phyloP scores from a whole-genome alignment of 64 coral and sea anemone species.

The Cladopsammia gracilis region DNA sequence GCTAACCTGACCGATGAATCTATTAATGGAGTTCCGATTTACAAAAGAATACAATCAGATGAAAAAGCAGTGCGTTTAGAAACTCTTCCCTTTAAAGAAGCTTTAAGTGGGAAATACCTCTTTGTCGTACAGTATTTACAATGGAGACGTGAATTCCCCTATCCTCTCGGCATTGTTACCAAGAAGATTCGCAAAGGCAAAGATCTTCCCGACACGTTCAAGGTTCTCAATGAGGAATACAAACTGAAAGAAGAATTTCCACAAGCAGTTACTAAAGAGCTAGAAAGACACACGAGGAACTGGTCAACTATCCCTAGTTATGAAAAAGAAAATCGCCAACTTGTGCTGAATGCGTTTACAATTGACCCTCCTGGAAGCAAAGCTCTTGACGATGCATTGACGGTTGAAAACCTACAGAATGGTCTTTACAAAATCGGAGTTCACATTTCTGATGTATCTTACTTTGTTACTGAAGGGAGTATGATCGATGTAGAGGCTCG shows the following conservation, averaged over 20 bases:
- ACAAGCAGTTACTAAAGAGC: too few species aligned
- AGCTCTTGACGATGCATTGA: constrained; percentile 92
- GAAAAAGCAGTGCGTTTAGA: neutral
- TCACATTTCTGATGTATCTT: constrained; percentile 87
- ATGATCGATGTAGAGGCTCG: constrained; percentile 71
- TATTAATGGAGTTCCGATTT: constrained; percentile 42
- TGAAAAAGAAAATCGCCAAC: constrained; percentile 39
- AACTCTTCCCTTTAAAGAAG: constrained; percentile 31
- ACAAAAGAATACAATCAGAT: neutral
- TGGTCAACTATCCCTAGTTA: constrained; percentile 47
- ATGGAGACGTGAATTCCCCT: constrained; percentile 61
- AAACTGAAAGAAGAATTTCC: constrained; percentile 38
- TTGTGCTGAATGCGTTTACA: constrained; percentile 50
- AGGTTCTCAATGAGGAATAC: constrained; percentile 71
- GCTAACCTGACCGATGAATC: constrained; percentile 61
- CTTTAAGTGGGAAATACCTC: constrained; percentile 62
- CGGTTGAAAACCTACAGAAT: constrained; percentile 20
- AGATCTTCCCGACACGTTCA: constrained; percentile 15
- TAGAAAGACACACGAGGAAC: too few species aligned
- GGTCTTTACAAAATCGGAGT: constrained; percentile 61
- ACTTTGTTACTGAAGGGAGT: constrained; percentile 60
- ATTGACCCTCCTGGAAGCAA: constrained; percentile 70
- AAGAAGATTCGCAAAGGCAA: constrained; percentile 39
- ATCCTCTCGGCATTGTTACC: constrained; percentile 64
- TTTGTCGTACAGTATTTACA: constrained; percentile 80